phyloP scores from a whole-genome alignment of 2,888 invertebrate species.

The Amaurobius ferox region DNA sequence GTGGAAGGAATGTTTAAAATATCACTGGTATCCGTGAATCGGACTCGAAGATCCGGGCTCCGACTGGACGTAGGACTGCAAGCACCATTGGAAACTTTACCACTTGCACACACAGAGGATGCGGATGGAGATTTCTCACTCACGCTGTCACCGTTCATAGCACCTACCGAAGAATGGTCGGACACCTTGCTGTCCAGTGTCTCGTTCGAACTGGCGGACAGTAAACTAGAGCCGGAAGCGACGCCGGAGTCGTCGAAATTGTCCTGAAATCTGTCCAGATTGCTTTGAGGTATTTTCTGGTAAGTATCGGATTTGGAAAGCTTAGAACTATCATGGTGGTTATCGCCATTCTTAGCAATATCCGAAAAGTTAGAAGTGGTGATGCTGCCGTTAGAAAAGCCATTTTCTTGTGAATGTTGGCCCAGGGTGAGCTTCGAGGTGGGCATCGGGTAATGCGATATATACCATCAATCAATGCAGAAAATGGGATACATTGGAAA shows the following conservation, averaged over 20 bases:
- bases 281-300: neutral
- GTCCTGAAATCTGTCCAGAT: neutral
- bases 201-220: neutral
- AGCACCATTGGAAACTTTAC: neutral
- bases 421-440: neutral
- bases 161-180: neutral
- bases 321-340: neutral
- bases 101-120: neutral
- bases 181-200: neutral
- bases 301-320: neutral
- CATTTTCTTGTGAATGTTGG: neutral
- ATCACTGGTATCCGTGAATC: neutral
- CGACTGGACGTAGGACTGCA: slow-evolving; percentile 16
- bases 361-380: neutral
- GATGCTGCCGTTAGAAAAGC: neutral
- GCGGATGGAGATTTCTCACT: neutral
- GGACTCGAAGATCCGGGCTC: slow-evolving; percentile 41
- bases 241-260: neutral
- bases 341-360: neutral
- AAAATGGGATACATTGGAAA: neutral
- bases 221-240: neutral
- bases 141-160: neutral
- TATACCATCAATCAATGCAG: neutral
- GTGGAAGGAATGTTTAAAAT: neutral
- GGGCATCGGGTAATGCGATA: neutral